phyloP scores from a whole-genome alignment of 1,140 invertebrate species.

The Trypoxylus dichotomus region DNA sequence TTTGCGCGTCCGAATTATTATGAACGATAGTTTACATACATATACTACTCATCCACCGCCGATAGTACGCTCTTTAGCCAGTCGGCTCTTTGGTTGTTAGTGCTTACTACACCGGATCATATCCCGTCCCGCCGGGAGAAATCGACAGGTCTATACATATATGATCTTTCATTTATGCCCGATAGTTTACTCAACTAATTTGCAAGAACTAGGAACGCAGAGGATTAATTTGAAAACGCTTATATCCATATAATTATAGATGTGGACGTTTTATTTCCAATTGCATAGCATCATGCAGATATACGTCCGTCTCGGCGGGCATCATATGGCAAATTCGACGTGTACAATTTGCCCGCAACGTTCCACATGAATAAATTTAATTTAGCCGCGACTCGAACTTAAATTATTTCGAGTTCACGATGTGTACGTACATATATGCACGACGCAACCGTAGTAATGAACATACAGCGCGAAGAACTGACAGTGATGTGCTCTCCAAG shows the following conservation, averaged over 20 bases:
- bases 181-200: too few species aligned
- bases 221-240: neutral
- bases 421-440: neutral
- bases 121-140: too few species aligned
- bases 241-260: neutral
- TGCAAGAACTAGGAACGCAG: too few species aligned
- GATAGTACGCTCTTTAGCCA: too few species aligned
- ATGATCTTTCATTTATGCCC: too few species aligned
- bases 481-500: conserved; percentile 17
- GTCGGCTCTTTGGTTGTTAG: too few species aligned
- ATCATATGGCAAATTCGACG: neutral
- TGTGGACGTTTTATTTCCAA: neutral
- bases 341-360: conserved; percentile 16
- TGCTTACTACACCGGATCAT: too few species aligned
- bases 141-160: too few species aligned
- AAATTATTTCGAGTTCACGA: conserved; percentile 19
- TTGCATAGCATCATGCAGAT: neutral
- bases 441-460: neutral
- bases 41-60: too few species aligned
- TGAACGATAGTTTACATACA: too few species aligned
- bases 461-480: conserved; percentile 1
- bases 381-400: conserved; percentile 1
- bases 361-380: conserved; percentile 14
- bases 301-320: neutral
- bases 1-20: too few species aligned